Evolutionary conservation across 2,888 invertebrate species (phyloP).

Genomic region (Pachymerium ferrugineum): DNA sequence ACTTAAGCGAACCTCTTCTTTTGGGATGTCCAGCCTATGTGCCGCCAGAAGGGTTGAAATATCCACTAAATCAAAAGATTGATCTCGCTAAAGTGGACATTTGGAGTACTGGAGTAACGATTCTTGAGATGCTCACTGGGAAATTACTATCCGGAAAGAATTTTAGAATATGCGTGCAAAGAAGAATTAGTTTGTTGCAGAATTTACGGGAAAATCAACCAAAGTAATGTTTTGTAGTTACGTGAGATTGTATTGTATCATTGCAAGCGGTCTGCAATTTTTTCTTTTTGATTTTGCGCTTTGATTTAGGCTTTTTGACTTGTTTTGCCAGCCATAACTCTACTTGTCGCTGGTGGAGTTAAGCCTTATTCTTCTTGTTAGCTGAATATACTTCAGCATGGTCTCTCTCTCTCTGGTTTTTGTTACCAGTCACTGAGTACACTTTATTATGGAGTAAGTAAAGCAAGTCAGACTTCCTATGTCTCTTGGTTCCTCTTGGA

Average conservation of each 20-base stretch:
- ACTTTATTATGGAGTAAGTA: no score
- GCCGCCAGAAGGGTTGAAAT: neutral
- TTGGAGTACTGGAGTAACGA: neutral
- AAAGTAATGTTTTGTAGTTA: neutral
- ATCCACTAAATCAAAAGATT: neutral
- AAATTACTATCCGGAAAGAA: neutral
- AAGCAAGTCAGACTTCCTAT: no score
- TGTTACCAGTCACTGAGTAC: no score
- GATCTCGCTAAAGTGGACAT: constrained; percentile 3
- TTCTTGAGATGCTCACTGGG: constrained; percentile 9
- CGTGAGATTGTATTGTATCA: no score
- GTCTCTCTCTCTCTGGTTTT: no score
- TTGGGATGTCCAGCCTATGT: constrained; percentile 18
- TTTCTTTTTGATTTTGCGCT: no score
- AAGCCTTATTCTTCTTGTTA: neutral
- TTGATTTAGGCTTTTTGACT: no score
- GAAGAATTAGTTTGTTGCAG: neutral
- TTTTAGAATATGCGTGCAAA: neutral
- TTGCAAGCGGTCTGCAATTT: no score
- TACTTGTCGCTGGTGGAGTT: neutral
- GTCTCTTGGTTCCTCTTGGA: no score
- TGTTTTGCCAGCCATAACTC: neutral
- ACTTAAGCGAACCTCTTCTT: neutral
- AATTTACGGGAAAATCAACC: neutral
- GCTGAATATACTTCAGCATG: neutral